phyloP scores from a whole-genome alignment of 2,888 invertebrate species.

The Pocota personata region DNA sequence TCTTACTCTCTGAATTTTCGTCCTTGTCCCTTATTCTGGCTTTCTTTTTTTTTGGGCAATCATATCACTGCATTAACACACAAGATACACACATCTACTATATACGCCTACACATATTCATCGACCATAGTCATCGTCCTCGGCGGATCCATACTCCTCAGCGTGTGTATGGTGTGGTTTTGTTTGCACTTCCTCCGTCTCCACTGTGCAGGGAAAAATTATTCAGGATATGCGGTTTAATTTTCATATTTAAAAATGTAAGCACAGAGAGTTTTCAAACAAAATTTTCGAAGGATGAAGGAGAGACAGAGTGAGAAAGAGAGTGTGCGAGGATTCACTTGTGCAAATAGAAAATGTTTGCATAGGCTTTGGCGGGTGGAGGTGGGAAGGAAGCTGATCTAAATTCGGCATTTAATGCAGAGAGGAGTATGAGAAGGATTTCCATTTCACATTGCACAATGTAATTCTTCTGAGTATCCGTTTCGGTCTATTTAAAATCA shows the following conservation, averaged over 20 bases:
- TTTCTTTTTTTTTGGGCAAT: slow-evolving; percentile 21
- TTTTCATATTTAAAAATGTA: slow-evolving; percentile 55
- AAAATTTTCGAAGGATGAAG: slow-evolving; percentile 37
- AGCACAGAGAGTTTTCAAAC: slow-evolving; percentile 39
- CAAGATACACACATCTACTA: background rate
- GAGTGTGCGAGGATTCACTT: slow-evolving; percentile 3
- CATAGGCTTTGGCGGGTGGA: background rate
- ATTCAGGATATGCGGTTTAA: slow-evolving; percentile 60
- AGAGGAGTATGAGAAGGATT: slow-evolving; percentile 30
- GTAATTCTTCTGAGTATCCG: slow-evolving; percentile 46
- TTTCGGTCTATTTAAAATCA: slow-evolving; percentile 35
- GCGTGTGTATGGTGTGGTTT: background rate
- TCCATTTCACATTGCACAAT: slow-evolving; percentile 57
- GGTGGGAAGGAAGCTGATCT: background rate
- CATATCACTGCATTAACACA: slow-evolving; percentile 48
- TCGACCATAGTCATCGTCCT: background rate
- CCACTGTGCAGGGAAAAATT: slow-evolving; percentile 3
- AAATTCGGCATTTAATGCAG: slow-evolving; percentile 36
- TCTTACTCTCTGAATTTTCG: slow-evolving; percentile 38
- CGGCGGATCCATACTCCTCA: too few relatives aligned
- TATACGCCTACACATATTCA: background rate
- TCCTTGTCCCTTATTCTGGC: slow-evolving; percentile 41
- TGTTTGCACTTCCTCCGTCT: background rate
- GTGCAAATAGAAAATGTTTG: slow-evolving; percentile 40
- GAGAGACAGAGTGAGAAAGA: background rate